These are phyloP conservation scores for Campopleginae sp. DNA, from an alignment of 2,888 invertebrate species.

Conservation along the genomic window DNA sequence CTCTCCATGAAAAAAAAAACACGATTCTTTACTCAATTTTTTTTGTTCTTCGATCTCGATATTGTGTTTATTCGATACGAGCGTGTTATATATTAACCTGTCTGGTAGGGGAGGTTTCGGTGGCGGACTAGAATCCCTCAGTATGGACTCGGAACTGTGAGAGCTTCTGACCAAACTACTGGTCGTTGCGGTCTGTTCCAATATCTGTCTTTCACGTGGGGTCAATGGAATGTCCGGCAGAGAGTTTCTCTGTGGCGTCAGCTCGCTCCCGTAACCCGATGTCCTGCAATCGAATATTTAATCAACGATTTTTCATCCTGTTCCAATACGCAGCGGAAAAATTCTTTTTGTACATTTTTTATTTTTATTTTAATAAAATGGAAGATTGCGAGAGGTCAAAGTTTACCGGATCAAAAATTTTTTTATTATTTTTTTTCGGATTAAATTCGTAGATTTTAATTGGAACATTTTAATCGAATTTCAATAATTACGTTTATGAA, in stretches of 20 bases:
- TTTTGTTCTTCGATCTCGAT: neutral
- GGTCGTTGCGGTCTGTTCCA: conserved; percentile 86
- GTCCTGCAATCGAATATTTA: conserved; percentile 74
- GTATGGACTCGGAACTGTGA: conserved; percentile 92
- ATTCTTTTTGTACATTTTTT: neutral
- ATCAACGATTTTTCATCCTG: conserved; percentile 8
- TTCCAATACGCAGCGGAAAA: neutral
- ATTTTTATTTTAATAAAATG: neutral
- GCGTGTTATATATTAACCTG: conserved; percentile 84
- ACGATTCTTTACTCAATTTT: neutral
- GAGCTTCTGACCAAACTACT: conserved; percentile 89
- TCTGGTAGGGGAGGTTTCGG: conserved; percentile 96
- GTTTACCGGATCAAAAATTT: neutral
- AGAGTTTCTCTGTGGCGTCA: conserved; percentile 87
- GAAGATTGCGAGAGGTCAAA: neutral
- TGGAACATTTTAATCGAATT: neutral
- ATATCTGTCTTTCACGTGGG: conserved; percentile 90
- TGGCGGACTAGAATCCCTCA: conserved; percentile 89
- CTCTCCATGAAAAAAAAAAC: neutral
- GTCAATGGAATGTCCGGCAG: conserved; percentile 93
- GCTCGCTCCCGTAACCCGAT: conserved; percentile 81
- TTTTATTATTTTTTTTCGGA: neutral
- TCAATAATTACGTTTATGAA: neutral
- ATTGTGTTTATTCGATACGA: neutral
- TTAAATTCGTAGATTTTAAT: neutral